These are phyloP conservation scores for Eretmochelys imbricata DNA, from an alignment of 2,113 vertebrate species.

Conservation along the genomic window DNA sequence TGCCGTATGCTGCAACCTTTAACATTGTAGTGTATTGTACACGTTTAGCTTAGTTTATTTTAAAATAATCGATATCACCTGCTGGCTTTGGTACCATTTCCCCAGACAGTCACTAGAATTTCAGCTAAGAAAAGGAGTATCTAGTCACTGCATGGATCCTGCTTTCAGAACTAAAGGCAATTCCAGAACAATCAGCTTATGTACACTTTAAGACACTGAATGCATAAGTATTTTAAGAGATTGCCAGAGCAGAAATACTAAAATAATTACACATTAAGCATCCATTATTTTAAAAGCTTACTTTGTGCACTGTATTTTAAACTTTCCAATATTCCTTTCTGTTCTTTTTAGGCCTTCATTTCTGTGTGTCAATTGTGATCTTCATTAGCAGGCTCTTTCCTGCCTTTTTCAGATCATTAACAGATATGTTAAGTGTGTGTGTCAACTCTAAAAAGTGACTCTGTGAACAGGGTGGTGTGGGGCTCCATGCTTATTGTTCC, in stretches of 20 bases:
- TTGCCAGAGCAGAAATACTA: background rate
- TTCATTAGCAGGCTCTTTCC: background rate
- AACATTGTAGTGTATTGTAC: background rate
- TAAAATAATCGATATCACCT: conserved; percentile 29
- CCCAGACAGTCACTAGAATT: background rate
- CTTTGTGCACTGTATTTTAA: background rate
- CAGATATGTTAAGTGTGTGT: background rate
- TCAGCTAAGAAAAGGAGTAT: rapidly evolving
- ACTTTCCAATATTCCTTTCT: background rate
- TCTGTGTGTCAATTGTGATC: background rate
- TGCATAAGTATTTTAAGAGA: background rate
- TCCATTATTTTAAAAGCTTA: background rate
- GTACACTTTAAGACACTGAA: background rate
- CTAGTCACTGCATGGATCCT: background rate
- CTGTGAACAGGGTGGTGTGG: background rate
- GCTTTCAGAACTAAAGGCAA: background rate
- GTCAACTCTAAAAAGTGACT: background rate
- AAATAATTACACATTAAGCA: background rate
- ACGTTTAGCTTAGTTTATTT: conserved; percentile 52
- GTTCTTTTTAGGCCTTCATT: background rate
- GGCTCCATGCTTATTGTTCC: background rate
- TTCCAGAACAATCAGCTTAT: background rate
- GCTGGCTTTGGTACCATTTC: conserved; percentile 10
- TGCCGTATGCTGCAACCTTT: background rate
- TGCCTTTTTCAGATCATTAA: background rate